Base-by-base conservation (phyloP, 1,140 invertebrate genomes). In the Maconellicoccus hirsutus region DNA sequence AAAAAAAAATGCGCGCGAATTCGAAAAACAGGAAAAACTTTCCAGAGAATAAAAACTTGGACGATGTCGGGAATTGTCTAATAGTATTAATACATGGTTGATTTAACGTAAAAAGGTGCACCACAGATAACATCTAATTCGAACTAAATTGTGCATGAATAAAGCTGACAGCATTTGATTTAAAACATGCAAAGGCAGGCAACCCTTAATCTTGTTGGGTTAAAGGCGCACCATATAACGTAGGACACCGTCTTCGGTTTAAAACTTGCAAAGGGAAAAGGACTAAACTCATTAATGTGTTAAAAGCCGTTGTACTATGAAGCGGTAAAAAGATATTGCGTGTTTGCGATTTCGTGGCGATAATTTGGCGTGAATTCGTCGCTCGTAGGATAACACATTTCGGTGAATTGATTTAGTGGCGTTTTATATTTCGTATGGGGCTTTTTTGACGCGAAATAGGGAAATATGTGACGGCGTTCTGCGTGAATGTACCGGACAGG, bases 231-330 rank as follows among this genome's bases (percentile, higher is more conserved):
- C 29, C 29, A 33, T 33, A 12, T 3, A 33, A 33, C 29, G 42
- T 16, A 16, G 10, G 16, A 14, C n/a, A 52, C 42, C 42, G 42
- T 52, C 42, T 52, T 52, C 42, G 33, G n/a, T 33, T 12, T 33
- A 3, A 12, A 33, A 12, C 29, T 16, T 14, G n/a, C 42, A 16
- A 33, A 33, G 29, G 29, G n/a, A 19, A 19, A 19, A 52, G 12
- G 42, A 52, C 42, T 52, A 52, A 52, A 52, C 42, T 52, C 42
- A 52, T 52, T 52, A 52, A 52, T 52, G 42, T 52, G 42, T 33
- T 33, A 33, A 33, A 33, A 33, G 42, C n/a, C 12, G 42, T 14
- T 52, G 10, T 52, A 16, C 42, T 6, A 16, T 16, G 42, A 16
- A 19, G 16, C 42, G 42, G n/a, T 52, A 52, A 52, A 52, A 52